Conservation (phyloP, 2,888 invertebrate genomes). For the Macroteleia sp. region DNA sequence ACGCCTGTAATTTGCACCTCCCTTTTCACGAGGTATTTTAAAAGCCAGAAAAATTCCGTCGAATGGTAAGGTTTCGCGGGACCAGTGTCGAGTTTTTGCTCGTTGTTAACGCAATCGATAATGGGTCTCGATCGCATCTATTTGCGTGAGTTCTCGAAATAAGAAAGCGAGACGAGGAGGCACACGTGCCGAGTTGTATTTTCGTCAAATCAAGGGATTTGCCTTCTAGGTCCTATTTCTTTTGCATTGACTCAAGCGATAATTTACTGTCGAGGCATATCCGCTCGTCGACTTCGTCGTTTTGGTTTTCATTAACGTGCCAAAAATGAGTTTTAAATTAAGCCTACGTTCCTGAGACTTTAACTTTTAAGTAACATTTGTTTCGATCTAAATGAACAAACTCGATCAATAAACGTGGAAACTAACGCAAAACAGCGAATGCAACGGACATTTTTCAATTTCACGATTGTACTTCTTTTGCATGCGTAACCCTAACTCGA, state of each 20-base stretch:
- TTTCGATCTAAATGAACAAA: too few relatives aligned
- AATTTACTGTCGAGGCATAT: conserved; percentile 50
- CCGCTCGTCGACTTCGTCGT: conserved; percentile 3
- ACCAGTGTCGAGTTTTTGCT: conserved; percentile 36
- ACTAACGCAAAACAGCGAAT: too few relatives aligned
- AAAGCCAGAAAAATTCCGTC: conserved; percentile 52
- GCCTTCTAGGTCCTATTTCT: conserved; percentile 12
- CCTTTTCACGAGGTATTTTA: conserved; percentile 41
- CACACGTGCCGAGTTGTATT: conserved; percentile 56
- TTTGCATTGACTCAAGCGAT: conserved; percentile 36
- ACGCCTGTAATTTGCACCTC: conserved; percentile 26
- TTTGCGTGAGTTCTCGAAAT: conserved; percentile 49
- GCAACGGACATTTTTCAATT: conserved; percentile 33
- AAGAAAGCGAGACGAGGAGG: conserved; percentile 48
- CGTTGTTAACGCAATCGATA: conserved; percentile 51
- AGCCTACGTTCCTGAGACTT: not conserved
- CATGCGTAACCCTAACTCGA: conserved; percentile 34
- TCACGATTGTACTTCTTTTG: conserved; percentile 34
- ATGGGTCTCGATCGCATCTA: conserved; percentile 50
- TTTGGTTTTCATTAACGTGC: conserved; percentile 40
- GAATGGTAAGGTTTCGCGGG: conserved; percentile 39
- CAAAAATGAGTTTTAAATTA: conserved; percentile 44
- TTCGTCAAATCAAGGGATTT: conserved; percentile 50
- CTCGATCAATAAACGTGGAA: too few relatives aligned
- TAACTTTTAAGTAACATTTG: too few relatives aligned